Percentiles rank a stretch among this genome's conserved stretches.
These are phyloP conservation scores for Drosophila obscura DNA, from an alignment of 1,140 invertebrate genomes.

Conservation along the genomic window DNA sequence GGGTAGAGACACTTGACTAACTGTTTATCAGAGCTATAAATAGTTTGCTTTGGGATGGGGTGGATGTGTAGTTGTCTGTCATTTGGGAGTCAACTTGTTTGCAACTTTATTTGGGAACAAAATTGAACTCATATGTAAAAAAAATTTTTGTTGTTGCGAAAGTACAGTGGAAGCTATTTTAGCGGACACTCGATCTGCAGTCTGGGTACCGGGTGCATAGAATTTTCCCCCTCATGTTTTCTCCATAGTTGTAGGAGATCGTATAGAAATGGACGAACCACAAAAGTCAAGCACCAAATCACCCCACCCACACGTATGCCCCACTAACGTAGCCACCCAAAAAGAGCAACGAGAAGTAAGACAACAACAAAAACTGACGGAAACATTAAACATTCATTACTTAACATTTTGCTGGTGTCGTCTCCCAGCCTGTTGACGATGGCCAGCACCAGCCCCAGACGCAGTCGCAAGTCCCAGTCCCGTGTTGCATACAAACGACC, in stretches of 20 bases:
- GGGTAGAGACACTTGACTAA: not conserved
- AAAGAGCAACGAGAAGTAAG: not conserved
- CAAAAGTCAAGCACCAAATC: no score
- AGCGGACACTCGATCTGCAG: no score
- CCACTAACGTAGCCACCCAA: constrained; percentile 12
- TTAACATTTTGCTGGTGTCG: constrained; percentile 68
- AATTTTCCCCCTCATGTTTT: no score
- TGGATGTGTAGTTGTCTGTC: not conserved
- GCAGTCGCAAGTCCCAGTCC: not conserved
- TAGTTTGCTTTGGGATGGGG: constrained; percentile 26
- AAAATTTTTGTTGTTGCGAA: not conserved
- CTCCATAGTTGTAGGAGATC: no score
- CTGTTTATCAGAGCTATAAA: constrained; percentile 53
- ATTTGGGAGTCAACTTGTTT: constrained; percentile 25
- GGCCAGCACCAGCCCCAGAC: constrained; percentile 35
- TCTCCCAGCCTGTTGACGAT: constrained; percentile 34
- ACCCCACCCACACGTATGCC: constrained; percentile 31
- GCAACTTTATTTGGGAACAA: constrained; percentile 20
- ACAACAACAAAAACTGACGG: constrained; percentile 40
- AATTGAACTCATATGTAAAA: constrained; percentile 14
- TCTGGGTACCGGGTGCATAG: no score
- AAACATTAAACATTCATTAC: constrained; percentile 81
- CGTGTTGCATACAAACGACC: constrained; percentile 69
- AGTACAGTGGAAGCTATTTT: no score
- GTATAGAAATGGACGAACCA: no score